Evolutionary conservation across 2,113 vertebrate species (phyloP).

Genomic region (Scatophagus argus): DNA sequence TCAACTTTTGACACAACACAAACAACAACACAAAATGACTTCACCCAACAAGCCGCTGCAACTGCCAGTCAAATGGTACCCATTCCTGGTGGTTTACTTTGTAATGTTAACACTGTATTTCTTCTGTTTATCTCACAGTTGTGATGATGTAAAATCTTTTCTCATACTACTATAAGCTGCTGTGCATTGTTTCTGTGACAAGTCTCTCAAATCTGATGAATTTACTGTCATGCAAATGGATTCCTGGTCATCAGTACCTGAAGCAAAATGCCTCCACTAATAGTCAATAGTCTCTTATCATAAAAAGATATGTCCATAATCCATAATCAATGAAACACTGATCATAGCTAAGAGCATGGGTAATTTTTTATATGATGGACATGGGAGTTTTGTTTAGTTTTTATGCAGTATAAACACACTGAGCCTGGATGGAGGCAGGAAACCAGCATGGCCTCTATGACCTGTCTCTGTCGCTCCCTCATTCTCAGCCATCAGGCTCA

Average conservation of each 20-base stretch:
- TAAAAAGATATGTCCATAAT: too few relatives aligned
- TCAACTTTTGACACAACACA: neutral
- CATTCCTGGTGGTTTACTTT: neutral
- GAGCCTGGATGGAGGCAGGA: neutral
- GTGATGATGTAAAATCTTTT: neutral
- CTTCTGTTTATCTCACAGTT: too few relatives aligned
- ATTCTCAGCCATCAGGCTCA: slow-evolving; percentile 2
- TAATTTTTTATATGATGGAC: neutral
- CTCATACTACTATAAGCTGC: neutral
- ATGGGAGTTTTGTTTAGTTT: slow-evolving; percentile 8
- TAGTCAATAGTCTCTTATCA: too few relatives aligned
- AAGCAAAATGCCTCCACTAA: neutral
- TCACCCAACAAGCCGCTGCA: too few relatives aligned
- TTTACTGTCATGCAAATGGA: neutral
- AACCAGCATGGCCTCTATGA: slow-evolving; percentile 44
- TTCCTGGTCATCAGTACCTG: neutral
- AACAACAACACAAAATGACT: too few relatives aligned
- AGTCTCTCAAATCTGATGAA: neutral
- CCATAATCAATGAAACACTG: neutral
- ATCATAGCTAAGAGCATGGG: neutral
- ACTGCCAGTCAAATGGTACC: too few relatives aligned
- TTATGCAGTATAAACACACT: neutral
- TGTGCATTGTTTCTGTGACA: neutral
- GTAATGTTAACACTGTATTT: neutral
- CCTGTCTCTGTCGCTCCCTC: neutral